phyloP scores from a whole-genome alignment of 2,888 invertebrate genomes.

The Halocaridina rubra region DNA sequence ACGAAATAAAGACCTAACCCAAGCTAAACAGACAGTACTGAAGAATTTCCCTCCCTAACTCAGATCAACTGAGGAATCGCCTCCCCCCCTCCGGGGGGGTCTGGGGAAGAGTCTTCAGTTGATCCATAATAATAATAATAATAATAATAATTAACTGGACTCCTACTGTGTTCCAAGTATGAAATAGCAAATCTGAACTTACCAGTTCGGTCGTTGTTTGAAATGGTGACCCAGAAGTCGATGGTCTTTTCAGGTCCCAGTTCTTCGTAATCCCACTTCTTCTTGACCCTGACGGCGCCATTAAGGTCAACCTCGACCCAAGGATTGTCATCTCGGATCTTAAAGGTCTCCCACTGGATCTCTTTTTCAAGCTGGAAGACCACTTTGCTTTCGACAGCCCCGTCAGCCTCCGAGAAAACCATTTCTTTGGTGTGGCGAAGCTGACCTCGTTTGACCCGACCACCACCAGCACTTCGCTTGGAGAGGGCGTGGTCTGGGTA shows the following conservation, averaged over 20 bases:
- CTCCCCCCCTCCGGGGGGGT: too few species aligned
- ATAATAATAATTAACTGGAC: too few species aligned
- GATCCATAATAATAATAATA: too few species aligned
- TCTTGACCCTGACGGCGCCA: constrained; percentile 91
- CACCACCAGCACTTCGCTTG: constrained; percentile 75
- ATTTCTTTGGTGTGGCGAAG: constrained; percentile 94
- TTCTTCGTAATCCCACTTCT: constrained; percentile 97
- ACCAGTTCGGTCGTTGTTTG: constrained; percentile 63
- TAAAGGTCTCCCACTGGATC: constrained; percentile 91
- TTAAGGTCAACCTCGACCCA: constrained; percentile 94
- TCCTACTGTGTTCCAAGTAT: too few species aligned
- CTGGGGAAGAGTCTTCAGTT: too few species aligned
- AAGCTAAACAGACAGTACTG: too few species aligned
- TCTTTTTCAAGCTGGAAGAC: constrained; percentile 92
- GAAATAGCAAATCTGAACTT: constrained; percentile 23
- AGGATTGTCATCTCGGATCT: constrained; percentile 91
- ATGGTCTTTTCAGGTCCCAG: constrained; percentile 93
- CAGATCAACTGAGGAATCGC: too few species aligned
- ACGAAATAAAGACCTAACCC: too few species aligned
- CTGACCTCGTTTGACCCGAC: constrained; percentile 82
- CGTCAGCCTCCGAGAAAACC: constrained; percentile 91
- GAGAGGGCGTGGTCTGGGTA: constrained; percentile 65
- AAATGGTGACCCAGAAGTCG: constrained; percentile 91
- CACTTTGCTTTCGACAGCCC: constrained; percentile 86
- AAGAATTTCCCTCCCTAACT: too few species aligned